Base-by-base conservation (phyloP, 2,888 invertebrate species). In the Ditula angustiorana region DNA sequence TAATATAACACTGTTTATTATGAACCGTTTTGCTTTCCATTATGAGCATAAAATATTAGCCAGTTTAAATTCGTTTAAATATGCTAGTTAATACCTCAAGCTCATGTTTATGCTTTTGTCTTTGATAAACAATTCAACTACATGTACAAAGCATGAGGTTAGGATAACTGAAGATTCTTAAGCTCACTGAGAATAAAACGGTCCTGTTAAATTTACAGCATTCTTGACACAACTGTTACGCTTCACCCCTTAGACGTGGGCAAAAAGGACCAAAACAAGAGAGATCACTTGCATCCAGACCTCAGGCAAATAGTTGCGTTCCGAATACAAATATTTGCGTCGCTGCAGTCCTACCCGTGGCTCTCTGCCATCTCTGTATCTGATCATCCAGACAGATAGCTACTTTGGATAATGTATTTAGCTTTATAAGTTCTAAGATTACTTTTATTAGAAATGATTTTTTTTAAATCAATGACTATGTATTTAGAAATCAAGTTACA, bases 241-340 rank as follows among this genome's bases (percentile, higher is more conserved):
- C 19, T 41, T 41, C 10, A 41, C 8, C 30, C 30, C 11, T 10
- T 30, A 28, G 16, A 49, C 28, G 10, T 4, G 33, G 16, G 24
- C 2, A 30, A 11, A 24, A 23, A 37, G 24, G 53, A 24, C 21
- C 33, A 5, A 53, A 30, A 50, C 50, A 50, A 50, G n/a, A 53
- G 35, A 24, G 53, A 37, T 53, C 53, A 35, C 52, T 53, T 53
- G 35, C 53, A 35, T 16, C 28, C 53, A 53, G 53, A 35, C 24
- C 50, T 23, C 8, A 24, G 35, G 53, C 13, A 53, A 53, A 53
- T 53, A 53, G 49, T 49, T 19, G 24, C 28, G 26, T 59, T 26
- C 35, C 37, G 37, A 37, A 24, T 26, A 35, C 50, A 59, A 59
- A 59, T 59, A 59, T 59, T 59, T 59, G 50, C 13, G 26, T n/a